Conservation (phyloP, 2,113 vertebrate species). For the Forbesichthys agassizii region DNA sequence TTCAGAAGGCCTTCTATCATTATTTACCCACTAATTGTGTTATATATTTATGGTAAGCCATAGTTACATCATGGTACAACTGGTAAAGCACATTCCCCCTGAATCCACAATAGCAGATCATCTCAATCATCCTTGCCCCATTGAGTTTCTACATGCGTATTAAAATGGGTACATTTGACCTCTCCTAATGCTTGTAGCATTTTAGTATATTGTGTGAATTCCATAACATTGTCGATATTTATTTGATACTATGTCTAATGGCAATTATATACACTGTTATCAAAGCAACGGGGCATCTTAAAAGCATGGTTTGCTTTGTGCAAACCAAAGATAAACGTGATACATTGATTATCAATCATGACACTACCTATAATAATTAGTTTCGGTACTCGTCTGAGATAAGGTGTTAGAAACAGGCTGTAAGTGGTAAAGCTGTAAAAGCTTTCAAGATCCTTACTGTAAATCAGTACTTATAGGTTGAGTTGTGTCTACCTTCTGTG, state of each 20-base stretch:
- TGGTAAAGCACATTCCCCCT: not conserved
- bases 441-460: constrained; percentile 13
- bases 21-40: not conserved
- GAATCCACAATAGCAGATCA: constrained; percentile 25
- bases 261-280: not conserved
- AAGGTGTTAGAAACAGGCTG: constrained; percentile 7
- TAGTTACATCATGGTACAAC: constrained; percentile 24
- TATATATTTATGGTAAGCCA: constrained; percentile 4
- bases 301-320: not conserved
- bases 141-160: constrained; percentile 21
- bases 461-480: not conserved
- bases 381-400: constrained; percentile 12
- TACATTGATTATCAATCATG: not conserved
- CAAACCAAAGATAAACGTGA: not conserved
- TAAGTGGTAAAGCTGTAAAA: constrained; percentile 10
- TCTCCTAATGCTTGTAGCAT: constrained; percentile 2
- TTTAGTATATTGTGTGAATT: constrained; percentile 15
- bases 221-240: not conserved
- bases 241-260: constrained; percentile 1
- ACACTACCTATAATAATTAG: not conserved
- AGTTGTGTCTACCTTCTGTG: constrained; percentile 12
- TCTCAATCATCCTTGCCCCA: constrained; percentile 21
- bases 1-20: constrained; percentile 9
- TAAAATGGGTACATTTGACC: constrained; percentile 16
- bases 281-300: not conserved